Base-by-base conservation (phyloP, 1,140 invertebrate species). In the Rhysida immarginata region DNA sequence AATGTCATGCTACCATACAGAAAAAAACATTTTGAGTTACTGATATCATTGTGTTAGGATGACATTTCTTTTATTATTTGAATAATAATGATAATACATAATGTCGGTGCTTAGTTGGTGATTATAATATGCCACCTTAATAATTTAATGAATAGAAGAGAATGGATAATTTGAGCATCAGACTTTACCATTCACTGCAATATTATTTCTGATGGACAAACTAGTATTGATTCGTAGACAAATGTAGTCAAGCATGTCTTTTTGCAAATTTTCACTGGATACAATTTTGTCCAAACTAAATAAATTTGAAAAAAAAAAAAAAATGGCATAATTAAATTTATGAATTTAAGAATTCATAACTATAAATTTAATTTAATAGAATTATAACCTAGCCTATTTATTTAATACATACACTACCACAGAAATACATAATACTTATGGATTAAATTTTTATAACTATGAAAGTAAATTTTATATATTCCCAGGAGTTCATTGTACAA, bases 201-300 rank as follows among this genome's bases (percentile, higher is more conserved):
- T 81, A 69, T 95, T 93, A 14, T 79, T 82, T 69, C 85, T 84
- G 53, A 94, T 89, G 25, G 81, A 79, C 0, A 81, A 75, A 52
- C 83, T 85, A 27, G 83, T 81, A 51, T 81, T 78, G 20, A 95
- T 73, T 58, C 92, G 78, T 58, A 85, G 80, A 54, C 81, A 82
- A 45, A 94, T 84, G 64, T 95, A 95, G 64, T 91, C 87, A 23
- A 85, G 69, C 58, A 95, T 72, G 70, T 95, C 90, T 67, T 83
- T 83, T 43, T 84, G 79, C 20, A n/a, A n/a, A 59, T 23, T 18
- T 88, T 75, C 59, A 81, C 77, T 57, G 87, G 84, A 53, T 83
- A 83, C 1, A 72, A 65, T 56, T 69, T 55, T 20, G 51, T 29
- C n/a, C 48, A 26, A 53, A 62, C 63, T 56, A 65, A 45, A 44